A percentile compares a stretch with the other conserved stretches of the same genome.
Evolutionary conservation across 2,797 vertebrate genomes (phyloP).

Genomic region (Tympanoctomys barrerae): DNA sequence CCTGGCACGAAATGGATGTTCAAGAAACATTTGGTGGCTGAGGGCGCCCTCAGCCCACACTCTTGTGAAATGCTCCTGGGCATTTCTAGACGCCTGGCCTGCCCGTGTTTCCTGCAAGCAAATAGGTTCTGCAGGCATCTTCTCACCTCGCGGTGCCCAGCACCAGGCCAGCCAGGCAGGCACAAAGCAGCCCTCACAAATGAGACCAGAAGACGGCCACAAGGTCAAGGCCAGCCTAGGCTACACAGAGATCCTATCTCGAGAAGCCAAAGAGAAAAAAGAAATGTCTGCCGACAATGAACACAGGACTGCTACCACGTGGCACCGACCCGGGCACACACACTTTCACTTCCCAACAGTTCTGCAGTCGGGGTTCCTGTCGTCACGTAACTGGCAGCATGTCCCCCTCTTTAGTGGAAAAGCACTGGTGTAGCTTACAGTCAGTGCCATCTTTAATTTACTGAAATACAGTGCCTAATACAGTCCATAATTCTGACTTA

Average conservation of each 20-base stretch:
- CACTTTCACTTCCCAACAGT: neutral
- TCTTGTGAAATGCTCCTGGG: neutral
- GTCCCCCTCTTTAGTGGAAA: neutral
- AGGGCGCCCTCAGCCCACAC: neutral
- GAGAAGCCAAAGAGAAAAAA: neutral
- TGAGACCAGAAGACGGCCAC: neutral
- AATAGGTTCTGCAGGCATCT: neutral
- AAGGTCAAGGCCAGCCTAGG: neutral
- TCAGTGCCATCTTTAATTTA: neutral
- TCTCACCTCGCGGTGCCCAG: neutral
- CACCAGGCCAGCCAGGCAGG: neutral
- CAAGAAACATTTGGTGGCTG: neutral
- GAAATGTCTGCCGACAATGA: neutral
- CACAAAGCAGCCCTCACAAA: accelerated
- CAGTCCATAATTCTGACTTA: neutral
- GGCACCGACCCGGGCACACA: accelerated
- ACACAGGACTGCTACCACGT: accelerated
- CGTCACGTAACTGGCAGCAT: accelerated
- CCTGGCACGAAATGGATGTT: neutral
- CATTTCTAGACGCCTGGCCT: neutral
- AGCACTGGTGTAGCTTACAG: neutral
- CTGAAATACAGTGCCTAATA: neutral
- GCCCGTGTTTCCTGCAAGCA: neutral
- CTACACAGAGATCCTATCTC: neutral
- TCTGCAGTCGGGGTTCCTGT: neutral